A percentile compares a stretch with the other conserved stretches of the same genome.
Evolutionary conservation across 2,888 invertebrate genomes (phyloP).

Genomic region (Pachymerium ferrugineum): DNA sequence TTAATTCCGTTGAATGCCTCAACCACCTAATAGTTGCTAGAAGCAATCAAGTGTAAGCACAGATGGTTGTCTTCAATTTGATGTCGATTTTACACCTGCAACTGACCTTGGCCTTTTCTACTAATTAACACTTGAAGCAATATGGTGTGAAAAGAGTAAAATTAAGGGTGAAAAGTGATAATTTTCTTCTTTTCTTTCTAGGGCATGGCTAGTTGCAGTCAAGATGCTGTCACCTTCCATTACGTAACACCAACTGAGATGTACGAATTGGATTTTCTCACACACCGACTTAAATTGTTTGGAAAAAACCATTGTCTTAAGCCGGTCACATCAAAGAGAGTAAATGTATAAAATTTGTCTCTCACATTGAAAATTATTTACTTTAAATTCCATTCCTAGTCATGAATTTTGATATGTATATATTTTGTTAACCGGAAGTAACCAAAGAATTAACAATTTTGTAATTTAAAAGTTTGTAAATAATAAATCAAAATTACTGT

Average conservation of each 20-base stretch:
- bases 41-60: background rate
- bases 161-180: background rate
- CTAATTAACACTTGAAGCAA: background rate
- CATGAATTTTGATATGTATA: too few relatives aligned
- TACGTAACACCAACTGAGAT: constrained; percentile 60
- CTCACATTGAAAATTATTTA: too few relatives aligned
- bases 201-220: constrained; percentile 84
- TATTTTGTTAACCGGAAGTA: too few relatives aligned
- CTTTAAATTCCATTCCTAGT: too few relatives aligned
- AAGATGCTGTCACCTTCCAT: constrained; percentile 90
- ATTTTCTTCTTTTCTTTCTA: constrained; percentile 47
- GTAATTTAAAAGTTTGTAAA: too few relatives aligned
- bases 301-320: constrained; percentile 41
- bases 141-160: background rate
- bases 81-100: constrained; percentile 31
- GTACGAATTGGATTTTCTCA: constrained; percentile 88
- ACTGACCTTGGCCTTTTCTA: background rate
- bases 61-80: constrained; percentile 33
- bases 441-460: too few relatives aligned
- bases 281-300: constrained; percentile 80
- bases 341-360: too few relatives aligned
- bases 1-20: too few relatives aligned
- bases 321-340: too few relatives aligned
- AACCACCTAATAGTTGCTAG: background rate
- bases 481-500: too few relatives aligned